These are phyloP conservation scores for Dione juno DNA, from an alignment of 2,888 invertebrate genomes.

Conservation along the genomic window DNA sequence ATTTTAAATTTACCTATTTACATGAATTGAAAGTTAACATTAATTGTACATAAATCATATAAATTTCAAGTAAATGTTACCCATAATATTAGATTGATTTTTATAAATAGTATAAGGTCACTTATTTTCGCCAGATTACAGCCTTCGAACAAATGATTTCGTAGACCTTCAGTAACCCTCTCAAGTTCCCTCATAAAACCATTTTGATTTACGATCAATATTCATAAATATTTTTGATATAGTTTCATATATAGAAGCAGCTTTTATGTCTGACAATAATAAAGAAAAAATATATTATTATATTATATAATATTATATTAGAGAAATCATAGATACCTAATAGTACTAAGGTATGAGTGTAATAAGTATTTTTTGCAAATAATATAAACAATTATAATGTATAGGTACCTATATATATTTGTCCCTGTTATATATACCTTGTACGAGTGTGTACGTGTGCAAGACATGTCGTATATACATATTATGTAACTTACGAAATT, in stretches of 20 bases:
- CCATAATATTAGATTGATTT: slow-evolving; percentile 23
- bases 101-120: slow-evolving; percentile 33
- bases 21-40: too few species aligned
- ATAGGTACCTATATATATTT: too few species aligned
- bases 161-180: slow-evolving; percentile 39
- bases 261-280: not conserved
- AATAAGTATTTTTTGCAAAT: too few species aligned
- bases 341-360: too few species aligned
- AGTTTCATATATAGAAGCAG: not conserved
- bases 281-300: not conserved
- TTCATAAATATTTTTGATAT: slow-evolving; percentile 5
- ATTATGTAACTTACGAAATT: too few species aligned
- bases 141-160: slow-evolving; percentile 40
- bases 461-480: too few species aligned
- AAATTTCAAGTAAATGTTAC: slow-evolving; percentile 3
- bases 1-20: too few species aligned
- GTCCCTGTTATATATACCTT: too few species aligned
- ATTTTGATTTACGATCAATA: slow-evolving; percentile 43
- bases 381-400: too few species aligned
- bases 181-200: slow-evolving; percentile 42
- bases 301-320: not conserved
- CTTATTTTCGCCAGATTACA: slow-evolving; percentile 39
- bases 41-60: not conserved
- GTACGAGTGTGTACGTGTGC: too few species aligned
- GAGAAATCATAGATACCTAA: too few species aligned